Evolutionary conservation across 2,113 vertebrate species (phyloP), one percentile per base, ranked within the genome.

Genomic region (Marmota flaviventris): DNA sequence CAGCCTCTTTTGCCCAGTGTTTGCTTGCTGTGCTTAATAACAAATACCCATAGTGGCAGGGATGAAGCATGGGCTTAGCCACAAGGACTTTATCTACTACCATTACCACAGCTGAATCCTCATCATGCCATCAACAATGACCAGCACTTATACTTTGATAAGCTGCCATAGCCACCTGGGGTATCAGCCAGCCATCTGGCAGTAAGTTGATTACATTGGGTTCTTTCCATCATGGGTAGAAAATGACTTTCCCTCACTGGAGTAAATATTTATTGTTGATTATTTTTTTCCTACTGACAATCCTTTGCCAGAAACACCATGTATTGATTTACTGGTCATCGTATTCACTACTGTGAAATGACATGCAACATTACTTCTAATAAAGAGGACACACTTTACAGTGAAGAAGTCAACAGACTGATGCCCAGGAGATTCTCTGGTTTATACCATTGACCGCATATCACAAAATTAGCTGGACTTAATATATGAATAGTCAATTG

Each of bases 221-320:
- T 34, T 37, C 39, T 89, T 94, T 53, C 37, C 73, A 90, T 84
- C 73, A 85, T 72, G 42, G 24, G 27, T 87, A 12, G 69, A 69
- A 94, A 93, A 70, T 96, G 69, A 95, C 75, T 94, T 96, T 79
- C 65, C 25, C 51, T 87, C 32, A 53, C 45, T 97, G 58, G 34
- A 97, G 75, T 87, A 95, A 96, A 88, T 48, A 85, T 65, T 37
- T 32, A 84, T 76, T 92, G 58, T 70, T 85, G 56, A 58, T 58
- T 7, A 82, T 89, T 72, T 70, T 85, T 93, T 90, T 86, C 45
- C 56, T 8, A 24, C 39, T 92, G 65, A 37, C 34, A 93, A 76
- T 65, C 61, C 77, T 92, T 76, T 92, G 63, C n/a, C 51, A 95
- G 42, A 3, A 34, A 84, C 3, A 39, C 56, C 83, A 58, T 78